phyloP scores from a whole-genome alignment of 2,888 invertebrate genomes.

The Chrysotoxum bicinctum region DNA sequence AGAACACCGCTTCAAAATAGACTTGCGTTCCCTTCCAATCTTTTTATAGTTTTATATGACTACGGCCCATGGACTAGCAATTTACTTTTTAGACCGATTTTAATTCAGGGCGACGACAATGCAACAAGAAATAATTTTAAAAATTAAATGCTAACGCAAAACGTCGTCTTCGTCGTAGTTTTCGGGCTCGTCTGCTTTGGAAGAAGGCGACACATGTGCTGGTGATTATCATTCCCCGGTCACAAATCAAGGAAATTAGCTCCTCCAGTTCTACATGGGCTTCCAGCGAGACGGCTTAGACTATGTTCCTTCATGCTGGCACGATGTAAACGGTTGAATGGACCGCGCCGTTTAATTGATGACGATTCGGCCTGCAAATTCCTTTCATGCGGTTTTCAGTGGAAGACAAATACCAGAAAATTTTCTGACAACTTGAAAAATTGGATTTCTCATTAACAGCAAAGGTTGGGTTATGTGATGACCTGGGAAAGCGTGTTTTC shows the following conservation, averaged over 20 bases:
- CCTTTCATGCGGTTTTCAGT: conserved; percentile 39
- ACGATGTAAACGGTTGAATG: conserved; percentile 66
- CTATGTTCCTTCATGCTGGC: background rate
- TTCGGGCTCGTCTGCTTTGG: background rate
- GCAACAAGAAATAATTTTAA: conserved; percentile 61
- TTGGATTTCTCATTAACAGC: conserved; percentile 68
- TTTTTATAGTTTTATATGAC: background rate
- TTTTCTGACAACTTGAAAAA: conserved; percentile 69
- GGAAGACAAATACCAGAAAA: conserved; percentile 51
- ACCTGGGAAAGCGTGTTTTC: conserved; percentile 45
- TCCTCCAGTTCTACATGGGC: conserved; percentile 26
- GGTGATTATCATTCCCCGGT: conserved; percentile 68
- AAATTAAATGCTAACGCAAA: conserved; percentile 45
- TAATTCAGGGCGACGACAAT: conserved; percentile 68
- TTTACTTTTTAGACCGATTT: conserved; percentile 43
- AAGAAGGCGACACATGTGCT: conserved; percentile 60
- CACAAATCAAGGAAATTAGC: conserved; percentile 70
- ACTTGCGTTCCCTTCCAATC: background rate
- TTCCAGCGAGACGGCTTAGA: conserved; percentile 8
- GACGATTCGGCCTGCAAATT: conserved; percentile 61
- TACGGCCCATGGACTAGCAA: background rate
- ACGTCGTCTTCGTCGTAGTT: conserved; percentile 8
- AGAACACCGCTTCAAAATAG: too few relatives aligned
- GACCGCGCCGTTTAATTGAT: conserved; percentile 70
- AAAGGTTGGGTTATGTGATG: conserved; percentile 36